Evolutionary conservation across 2,888 invertebrate species (phyloP).

Genomic region (Nemotelus nigrinus): DNA sequence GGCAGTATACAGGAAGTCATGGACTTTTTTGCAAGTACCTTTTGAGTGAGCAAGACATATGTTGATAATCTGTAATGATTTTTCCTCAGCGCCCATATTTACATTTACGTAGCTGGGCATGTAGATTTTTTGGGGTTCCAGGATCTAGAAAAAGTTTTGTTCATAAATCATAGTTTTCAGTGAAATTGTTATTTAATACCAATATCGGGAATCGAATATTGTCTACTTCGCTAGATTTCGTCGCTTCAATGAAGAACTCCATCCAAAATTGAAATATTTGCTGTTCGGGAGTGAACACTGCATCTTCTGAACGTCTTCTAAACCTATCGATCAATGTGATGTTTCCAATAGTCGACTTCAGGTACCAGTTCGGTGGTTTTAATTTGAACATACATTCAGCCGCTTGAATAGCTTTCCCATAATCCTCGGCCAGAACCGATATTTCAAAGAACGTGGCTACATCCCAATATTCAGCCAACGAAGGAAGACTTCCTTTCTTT

Average conservation of each 20-base stretch:
- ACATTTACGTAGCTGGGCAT: constrained; percentile 97
- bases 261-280: constrained; percentile 97
- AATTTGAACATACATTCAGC: constrained; percentile 93
- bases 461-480: constrained; percentile 97
- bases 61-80: constrained; percentile 89
- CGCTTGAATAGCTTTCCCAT: constrained; percentile 95
- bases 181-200: constrained; percentile 53
- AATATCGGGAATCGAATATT: constrained; percentile 84
- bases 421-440: constrained; percentile 96
- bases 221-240: constrained; percentile 80
- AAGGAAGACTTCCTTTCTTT: constrained; percentile 93
- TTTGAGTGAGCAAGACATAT: constrained; percentile 82
- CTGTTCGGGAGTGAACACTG: constrained; percentile 78
- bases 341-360: constrained; percentile 97
- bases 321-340: constrained; percentile 93
- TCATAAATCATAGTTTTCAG: background rate
- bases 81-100: constrained; percentile 93
- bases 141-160: constrained; percentile 66
- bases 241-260: constrained; percentile 97
- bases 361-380: constrained; percentile 92
- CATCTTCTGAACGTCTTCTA: constrained; percentile 81
- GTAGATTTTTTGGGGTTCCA: constrained; percentile 91
- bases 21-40: constrained; percentile 83
- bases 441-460: constrained; percentile 99
- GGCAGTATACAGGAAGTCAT: constrained; percentile 93